Evolutionary conservation across 2,113 vertebrate species (phyloP), one percentile per base, ranked within the genome.

Genomic region (Seriola dumerili): DNA sequence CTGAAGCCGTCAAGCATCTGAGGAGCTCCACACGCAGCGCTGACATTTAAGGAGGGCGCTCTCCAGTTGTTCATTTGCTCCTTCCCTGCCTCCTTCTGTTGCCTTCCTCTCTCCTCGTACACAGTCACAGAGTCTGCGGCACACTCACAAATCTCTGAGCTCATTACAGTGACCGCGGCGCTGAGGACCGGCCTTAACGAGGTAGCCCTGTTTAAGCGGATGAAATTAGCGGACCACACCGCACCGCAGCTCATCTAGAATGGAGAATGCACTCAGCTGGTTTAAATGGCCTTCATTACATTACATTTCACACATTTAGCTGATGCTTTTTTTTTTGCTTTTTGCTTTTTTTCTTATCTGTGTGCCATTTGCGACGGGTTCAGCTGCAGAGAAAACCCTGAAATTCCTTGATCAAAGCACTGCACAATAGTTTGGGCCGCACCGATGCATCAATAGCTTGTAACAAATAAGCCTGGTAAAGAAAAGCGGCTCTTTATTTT

Each of bases 121-220:
- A 34, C 38, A 23, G 69, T 77, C 7, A 48, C 1, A 0, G 4
- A 69, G 71, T 8, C 63, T 14, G 63, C 73, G 23, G 68, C 59
- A 5, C 0, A 1, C 72, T 81, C 68, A 75, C 80, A 88, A 85
- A 78, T 88, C 89, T 87, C 85, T 4, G 57, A 88, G 87, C 91
- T 91, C 85, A 83, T 93, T 93, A 91, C 70, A 34, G 83, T 38
- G 86, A 57, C 80, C 81, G 17, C 38, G 50, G 32, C 29, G 58
- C 79, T 65, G 9, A 80, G 66, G 78, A 69, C 40, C 71, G 8
- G 77, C 83, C 86, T 50, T 91, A 88, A 93, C 58, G 81, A 89
- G 89, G 71, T 72, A 62, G 79, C 62, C 85, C 87, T 75, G 72
- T 89, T 88, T 86, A 89, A 88, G 76, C 12, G 38, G 84, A 79